These are phyloP conservation scores for Columbina picui DNA, from an alignment of 2,113 vertebrate species.

Conservation along the genomic window DNA sequence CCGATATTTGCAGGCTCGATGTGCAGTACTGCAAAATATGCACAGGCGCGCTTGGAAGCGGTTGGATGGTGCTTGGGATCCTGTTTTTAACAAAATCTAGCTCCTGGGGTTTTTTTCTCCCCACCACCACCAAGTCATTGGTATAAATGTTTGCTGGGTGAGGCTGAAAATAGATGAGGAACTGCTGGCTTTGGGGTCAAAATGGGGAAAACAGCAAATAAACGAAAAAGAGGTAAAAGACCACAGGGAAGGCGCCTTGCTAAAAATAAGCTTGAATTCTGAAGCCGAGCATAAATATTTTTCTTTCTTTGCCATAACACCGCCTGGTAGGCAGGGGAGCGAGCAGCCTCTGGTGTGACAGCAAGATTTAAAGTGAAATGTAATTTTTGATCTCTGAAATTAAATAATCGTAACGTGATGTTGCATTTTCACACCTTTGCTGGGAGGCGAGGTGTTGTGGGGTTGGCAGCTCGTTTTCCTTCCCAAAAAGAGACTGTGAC, in stretches of 20 bases:
- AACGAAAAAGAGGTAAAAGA: neutral
- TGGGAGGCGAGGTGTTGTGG: neutral
- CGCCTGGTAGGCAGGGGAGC: neutral
- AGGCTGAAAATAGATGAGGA: conserved; percentile 4
- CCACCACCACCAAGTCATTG: neutral
- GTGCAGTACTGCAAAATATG: rapidly evolving
- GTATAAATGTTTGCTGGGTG: rapidly evolving
- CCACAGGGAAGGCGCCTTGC: neutral
- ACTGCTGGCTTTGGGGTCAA: neutral
- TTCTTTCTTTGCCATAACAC: conserved; percentile 16
- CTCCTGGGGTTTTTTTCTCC: neutral
- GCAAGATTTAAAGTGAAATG: neutral
- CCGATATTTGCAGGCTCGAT: rapidly evolving
- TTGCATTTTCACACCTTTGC: rapidly evolving
- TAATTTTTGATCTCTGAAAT: neutral
- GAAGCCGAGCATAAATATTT: conserved; percentile 4
- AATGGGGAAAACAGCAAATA: neutral
- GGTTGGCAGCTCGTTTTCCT: neutral
- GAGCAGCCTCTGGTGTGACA: neutral
- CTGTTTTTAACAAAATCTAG: neutral
- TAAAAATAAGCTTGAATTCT: conserved; percentile 41
- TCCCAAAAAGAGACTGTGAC: neutral
- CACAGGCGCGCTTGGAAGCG: rapidly evolving
- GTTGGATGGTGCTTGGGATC: neutral
- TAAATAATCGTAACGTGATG: neutral